Evolutionary conservation across 2,113 vertebrate genomes (phyloP).

Genomic region (Orthonyx spaldingii): DNA sequence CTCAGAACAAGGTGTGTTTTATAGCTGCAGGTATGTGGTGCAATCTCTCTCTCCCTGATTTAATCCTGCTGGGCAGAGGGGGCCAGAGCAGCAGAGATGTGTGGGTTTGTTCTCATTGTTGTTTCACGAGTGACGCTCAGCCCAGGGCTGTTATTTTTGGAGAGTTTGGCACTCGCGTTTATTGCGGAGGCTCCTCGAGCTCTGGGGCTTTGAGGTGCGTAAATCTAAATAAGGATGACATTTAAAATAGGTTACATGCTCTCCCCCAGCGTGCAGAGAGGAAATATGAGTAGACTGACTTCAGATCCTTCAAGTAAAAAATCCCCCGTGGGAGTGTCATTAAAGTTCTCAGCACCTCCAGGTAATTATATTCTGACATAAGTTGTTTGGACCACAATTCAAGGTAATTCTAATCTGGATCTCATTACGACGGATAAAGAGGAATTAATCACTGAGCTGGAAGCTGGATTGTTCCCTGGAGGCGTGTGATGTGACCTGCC

Average conservation of each 20-base stretch:
- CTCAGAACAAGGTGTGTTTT: background rate
- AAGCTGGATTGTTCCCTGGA: background rate
- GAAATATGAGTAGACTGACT: background rate
- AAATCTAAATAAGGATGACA: conserved; percentile 36
- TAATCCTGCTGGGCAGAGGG: background rate
- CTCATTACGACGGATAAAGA: background rate
- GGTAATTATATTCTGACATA: conserved; percentile 28
- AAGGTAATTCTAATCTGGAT: background rate
- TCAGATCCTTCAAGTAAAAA: background rate
- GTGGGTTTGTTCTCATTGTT: background rate
- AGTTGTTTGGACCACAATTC: background rate
- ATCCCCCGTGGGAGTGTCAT: background rate
- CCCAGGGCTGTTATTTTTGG: conserved; percentile 32
- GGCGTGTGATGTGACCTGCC: background rate
- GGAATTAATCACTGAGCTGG: background rate
- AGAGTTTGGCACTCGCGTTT: background rate
- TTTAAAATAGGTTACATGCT: background rate
- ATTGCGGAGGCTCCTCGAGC: background rate
- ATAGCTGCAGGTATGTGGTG: background rate
- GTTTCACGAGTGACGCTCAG: background rate
- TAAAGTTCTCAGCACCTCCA: conserved; percentile 8
- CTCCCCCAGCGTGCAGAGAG: background rate
- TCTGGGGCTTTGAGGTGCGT: background rate
- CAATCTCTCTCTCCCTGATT: background rate
- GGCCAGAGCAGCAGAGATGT: background rate